Evolutionary conservation across 2,888 invertebrate species (phyloP).

Genomic region (Cyaniris semiargus): DNA sequence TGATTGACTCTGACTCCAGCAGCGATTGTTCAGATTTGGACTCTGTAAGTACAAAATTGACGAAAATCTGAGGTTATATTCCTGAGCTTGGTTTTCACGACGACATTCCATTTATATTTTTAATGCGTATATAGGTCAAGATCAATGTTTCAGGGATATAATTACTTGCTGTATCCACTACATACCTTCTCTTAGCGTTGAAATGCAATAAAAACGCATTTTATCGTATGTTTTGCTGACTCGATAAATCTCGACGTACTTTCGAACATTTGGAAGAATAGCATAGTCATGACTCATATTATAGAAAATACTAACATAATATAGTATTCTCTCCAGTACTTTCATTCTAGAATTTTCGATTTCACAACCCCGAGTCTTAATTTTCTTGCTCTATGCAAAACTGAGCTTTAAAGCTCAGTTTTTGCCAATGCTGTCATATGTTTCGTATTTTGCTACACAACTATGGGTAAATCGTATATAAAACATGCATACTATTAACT

Average conservation of each 20-base stretch:
- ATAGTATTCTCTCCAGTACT: not conserved
- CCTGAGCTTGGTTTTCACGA: slow-evolving; percentile 52
- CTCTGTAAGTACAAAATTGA: slow-evolving; percentile 83
- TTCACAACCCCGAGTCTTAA: not conserved
- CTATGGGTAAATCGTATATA: not conserved
- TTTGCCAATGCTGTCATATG: not conserved
- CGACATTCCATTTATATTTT: slow-evolving; percentile 64
- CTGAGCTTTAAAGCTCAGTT: not conserved
- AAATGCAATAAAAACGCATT: not conserved
- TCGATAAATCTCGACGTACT: not conserved
- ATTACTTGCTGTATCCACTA: slow-evolving; percentile 48
- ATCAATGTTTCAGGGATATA: slow-evolving; percentile 61
- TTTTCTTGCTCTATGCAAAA: not conserved
- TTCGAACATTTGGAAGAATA: slow-evolving; percentile 8
- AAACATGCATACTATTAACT: not conserved
- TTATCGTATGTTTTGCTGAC: slow-evolving; percentile 8
- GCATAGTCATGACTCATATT: slow-evolving; percentile 23
- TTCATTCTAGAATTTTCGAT: not conserved
- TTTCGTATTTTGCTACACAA: not conserved
- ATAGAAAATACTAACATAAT: not conserved
- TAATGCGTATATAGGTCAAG: slow-evolving; percentile 70
- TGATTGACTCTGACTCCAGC: slow-evolving; percentile 91
- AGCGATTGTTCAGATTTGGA: slow-evolving; percentile 91
- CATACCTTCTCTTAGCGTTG: not conserved
- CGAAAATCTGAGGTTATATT: slow-evolving; percentile 59